Conservation (phyloP, 2,888 invertebrate species). For the Mesorhabditis belari region DNA sequence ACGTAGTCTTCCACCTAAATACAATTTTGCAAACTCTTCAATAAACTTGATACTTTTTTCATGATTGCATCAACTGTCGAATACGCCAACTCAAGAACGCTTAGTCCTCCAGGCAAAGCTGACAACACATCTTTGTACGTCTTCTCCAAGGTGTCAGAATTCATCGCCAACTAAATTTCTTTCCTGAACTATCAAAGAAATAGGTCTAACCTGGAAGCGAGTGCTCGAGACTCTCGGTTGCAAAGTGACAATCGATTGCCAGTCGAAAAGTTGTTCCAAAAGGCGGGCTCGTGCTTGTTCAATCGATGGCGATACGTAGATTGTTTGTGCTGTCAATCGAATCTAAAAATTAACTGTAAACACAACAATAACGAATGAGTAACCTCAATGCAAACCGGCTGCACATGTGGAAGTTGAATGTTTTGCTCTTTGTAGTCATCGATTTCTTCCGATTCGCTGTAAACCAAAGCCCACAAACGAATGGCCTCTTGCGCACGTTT, state of each 20-base stretch:
- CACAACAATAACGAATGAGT: too few relatives aligned
- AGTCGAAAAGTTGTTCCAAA: constrained; percentile 92
- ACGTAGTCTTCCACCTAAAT: constrained; percentile 71
- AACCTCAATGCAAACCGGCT: constrained; percentile 86
- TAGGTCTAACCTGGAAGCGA: constrained; percentile 64
- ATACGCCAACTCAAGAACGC: constrained; percentile 78
- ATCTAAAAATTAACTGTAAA: too few relatives aligned
- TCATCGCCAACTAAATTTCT: constrained; percentile 30
- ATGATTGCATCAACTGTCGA: constrained; percentile 85
- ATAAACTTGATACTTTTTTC: too few relatives aligned
- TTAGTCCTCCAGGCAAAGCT: constrained; percentile 78
- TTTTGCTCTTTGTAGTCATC: constrained; percentile 53
- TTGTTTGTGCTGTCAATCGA: constrained; percentile 87
- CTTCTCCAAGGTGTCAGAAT: constrained; percentile 63
- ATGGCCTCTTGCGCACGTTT: constrained; percentile 87
- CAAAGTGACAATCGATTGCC: constrained; percentile 94
- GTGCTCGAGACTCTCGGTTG: constrained; percentile 90
- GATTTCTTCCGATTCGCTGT: constrained; percentile 64
- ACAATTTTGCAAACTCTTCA: too few relatives aligned
- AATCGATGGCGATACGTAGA: constrained; percentile 81
- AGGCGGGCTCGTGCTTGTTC: constrained; percentile 92
- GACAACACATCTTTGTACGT: constrained; percentile 89
- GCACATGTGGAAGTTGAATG: constrained; percentile 62
- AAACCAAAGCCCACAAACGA: constrained; percentile 84
- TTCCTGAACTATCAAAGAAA: too few relatives aligned